A percentile compares a stretch with the other conserved stretches of the same genome.
Evolutionary conservation across 2,797 vertebrate species (phyloP).

Genomic region (Sparidentex hasta): DNA sequence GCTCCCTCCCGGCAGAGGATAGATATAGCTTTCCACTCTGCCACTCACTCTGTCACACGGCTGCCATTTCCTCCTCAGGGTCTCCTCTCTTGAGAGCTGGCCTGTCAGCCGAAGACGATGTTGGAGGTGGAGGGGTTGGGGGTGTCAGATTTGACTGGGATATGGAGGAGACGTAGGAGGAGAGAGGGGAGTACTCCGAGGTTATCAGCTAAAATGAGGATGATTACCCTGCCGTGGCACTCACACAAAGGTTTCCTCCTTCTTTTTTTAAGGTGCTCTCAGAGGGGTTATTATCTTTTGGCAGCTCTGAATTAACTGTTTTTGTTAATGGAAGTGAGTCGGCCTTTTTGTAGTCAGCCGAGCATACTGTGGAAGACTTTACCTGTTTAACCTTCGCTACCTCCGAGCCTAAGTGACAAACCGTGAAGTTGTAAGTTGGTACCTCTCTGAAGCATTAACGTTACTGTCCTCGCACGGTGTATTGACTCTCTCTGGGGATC

Average conservation of each 20-base stretch:
- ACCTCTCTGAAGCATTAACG: conserved; percentile 31
- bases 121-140: conserved; percentile 58
- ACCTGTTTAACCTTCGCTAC: conserved; percentile 57
- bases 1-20: conserved; percentile 55
- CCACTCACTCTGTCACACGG: conserved; percentile 75
- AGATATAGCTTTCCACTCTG: conserved; percentile 72
- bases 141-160: conserved; percentile 71
- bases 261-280: background rate
- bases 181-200: conserved; percentile 26
- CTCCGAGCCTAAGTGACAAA: conserved; percentile 46
- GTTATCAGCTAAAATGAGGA: conserved; percentile 48
- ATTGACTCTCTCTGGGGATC: conserved; percentile 26
- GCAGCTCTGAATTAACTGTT: conserved; percentile 39
- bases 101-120: conserved; percentile 64
- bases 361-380: conserved; percentile 39
- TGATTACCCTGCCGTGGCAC: conserved; percentile 22
- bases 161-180: conserved; percentile 36
- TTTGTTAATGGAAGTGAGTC: conserved; percentile 59
- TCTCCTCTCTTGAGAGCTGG: conserved; percentile 68
- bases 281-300: conserved; percentile 47
- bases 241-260: background rate
- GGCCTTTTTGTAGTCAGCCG: conserved; percentile 38
- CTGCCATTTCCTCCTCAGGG: conserved; percentile 73
- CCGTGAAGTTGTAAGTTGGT: conserved; percentile 36
- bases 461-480: conserved; percentile 28